Evolutionary conservation across 2,888 invertebrate species (phyloP), one percentile per base, ranked within the genome.

Genomic region (Leptinotarsa rubiginosa): DNA sequence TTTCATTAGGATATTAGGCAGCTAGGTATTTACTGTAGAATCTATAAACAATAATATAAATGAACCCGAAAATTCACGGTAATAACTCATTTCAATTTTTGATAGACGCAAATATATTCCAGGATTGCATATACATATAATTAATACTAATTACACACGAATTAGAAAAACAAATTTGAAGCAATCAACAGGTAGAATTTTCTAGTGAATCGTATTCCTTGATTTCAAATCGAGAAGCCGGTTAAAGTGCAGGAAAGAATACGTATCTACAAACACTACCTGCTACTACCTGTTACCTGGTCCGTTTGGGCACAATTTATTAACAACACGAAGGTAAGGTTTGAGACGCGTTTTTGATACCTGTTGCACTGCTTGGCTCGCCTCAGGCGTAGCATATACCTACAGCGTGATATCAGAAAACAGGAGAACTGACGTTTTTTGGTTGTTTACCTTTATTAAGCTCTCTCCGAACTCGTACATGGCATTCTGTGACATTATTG

Each of bases 401-500:
- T 22, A 41, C 31, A 62, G n/a, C 16, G 62, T 31, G 25, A n/a
- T 31, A 2, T 5, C 15, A 62, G n/a, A 62, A 25, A 25, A 7
- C n/a, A 31, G 31, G 31, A 31, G 31, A 41, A 62, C 16, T n/a
- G n/a, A 2, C 25, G 18, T 52, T 31, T 65, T 65, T 71, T 50
- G n/a, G 62, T 65, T 76, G 70, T 79, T 89, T 91, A 93, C 93
- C 93, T 93, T 93, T 87, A 92, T 90, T 85, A 92, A 89, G 88
- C 92, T 91, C 88, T 93, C 93, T 90, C 92, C 92, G 90, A 93
- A 92, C 86, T 93, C 93, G 89, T 92, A 93, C 90, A 92, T 91
- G 86, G 93, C 91, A 89, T 92, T 91, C 89, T 91, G 92, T 89
- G 92, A 92, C 93, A 93, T 93, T 88, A 93, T 93, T 88, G 93